Percentiles rank a stretch among this genome's conserved stretches.
Conservation (phyloP, 2,888 invertebrate genomes). For the Helobdella robusta region DNA sequence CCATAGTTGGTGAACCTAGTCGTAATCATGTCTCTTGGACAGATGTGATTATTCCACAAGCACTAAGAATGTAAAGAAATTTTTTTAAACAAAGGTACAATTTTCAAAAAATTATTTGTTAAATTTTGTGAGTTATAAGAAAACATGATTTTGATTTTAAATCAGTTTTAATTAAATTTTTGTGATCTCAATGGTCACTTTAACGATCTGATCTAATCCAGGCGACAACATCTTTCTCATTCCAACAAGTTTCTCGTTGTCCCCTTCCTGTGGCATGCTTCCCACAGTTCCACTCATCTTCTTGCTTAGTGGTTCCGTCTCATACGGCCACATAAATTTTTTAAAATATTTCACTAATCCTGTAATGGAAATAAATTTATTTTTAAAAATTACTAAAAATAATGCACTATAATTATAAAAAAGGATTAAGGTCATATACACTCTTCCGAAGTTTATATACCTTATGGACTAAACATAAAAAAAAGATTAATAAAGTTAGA, state of each 20-base stretch:
- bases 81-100: neutral
- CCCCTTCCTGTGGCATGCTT: no score
- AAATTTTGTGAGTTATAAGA: neutral
- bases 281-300: no score
- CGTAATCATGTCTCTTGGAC: neutral
- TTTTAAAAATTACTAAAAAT: no score
- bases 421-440: neutral
- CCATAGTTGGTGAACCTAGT: conserved; percentile 7
- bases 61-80: neutral
- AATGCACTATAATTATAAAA: no score
- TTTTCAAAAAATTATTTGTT: neutral
- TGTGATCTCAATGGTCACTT: no score
- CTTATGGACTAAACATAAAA: neutral
- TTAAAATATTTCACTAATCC: conserved; percentile 13
- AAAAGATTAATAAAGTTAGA: no score
- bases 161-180: no score
- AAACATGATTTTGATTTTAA: no score
- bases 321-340: conserved; percentile 12
- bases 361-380: neutral
- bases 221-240: conserved; percentile 1
- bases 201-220: neutral
- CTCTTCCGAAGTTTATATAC: neutral
- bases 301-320: no score
- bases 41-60: neutral
- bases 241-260: no score